Base-by-base conservation (phyloP, 2,113 vertebrate genomes). In the Sphaerodactylus townsendi region DNA sequence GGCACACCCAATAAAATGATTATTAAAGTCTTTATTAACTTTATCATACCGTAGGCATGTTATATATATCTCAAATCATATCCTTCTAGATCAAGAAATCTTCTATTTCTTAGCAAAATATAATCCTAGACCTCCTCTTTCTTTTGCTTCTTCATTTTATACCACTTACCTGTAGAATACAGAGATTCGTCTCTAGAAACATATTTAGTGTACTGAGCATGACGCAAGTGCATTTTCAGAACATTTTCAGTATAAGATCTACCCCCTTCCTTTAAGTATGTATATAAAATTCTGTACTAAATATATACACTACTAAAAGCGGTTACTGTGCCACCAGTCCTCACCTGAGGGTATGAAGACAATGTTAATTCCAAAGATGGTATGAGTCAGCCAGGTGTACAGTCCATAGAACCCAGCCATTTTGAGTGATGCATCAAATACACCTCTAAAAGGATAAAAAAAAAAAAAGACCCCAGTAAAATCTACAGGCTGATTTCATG, bases 311-410 rank as follows among this genome's bases (percentile, higher is more conserved):
- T 73, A 73, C 53, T 25, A 75, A n/a, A 30, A 68, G 5, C 53
- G 3, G 10, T 50, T 19, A 78, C 25, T 17, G 13, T 64, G 37
- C 28, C 44, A 14, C 28, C 23, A 28, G 30, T 72, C 79, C 95
- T 98, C 96, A 99, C 99, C 98, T 91, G 99, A 98, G 35, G 99
- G 99, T 94, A 99, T 99, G 96, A 99, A 99, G 95, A 99, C 97
- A 71, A 99, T 98, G 94, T 98, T 99, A 96, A 99, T 99, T 92
- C 99, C 98, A 95, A 99, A 99, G 93, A 99, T 93, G 74, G 99
- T 99, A 94, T 99, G 99, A 79, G 99, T 99, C 93, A 99, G 96
- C 99, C 99, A 99, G 56, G 99, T 99, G 89, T 99, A 99, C 89
- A 99, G 95, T 89, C 98, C 98, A 66, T 99, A 99, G 96, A 99